Base-by-base conservation (phyloP, 2,888 invertebrate species). In the Lepidochrysops patricia region DNA sequence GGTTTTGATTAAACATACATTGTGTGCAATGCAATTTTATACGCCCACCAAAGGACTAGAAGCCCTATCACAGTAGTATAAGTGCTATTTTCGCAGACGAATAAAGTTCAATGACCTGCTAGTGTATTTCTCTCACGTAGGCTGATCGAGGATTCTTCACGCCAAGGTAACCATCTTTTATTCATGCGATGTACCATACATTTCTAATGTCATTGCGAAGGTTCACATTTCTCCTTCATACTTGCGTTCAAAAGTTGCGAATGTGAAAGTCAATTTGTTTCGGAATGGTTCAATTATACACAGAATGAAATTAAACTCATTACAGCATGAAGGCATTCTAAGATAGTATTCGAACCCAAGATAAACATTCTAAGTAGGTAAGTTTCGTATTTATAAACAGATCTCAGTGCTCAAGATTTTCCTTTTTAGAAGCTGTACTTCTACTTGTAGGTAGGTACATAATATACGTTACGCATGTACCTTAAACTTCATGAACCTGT, bases 101-200 rank as follows among this genome's bases (percentile, higher is more conserved):
- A 9, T 4, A 12, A 15, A 32, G 54, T 54, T 54, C 54, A 54
- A 54, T 54, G 54, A 54, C 54, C 54, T 29, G 25, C 19, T 54
- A 29, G 27, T 6, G 15, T 54, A 54, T 54, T 54, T 54, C 54
- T 54, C 54, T 29, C 54, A 54, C 54, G 54, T 54, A 27, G 54
- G 27, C 27, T 12, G 15, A 54, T 29, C 19, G 29, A 54, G 54
- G 54, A 54, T 29, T 29, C 54, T 54, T 54, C 54, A 54, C 54
- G 54, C 54, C 54, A 23, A 32, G 29, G 54, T 54, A 29, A 29
- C 15, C 27, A 54, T 54, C 15, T 54, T 32, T 54, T 54, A 54
- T 54, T 54, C 54, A 54, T 54, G 26, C 9, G 19, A 15, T 50
- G 50, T 27, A 29, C 54, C 54, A 32, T 54, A 13, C 54, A 54